Base-by-base conservation (phyloP, 1,140 invertebrate genomes). In the Drosophila bifasciata region DNA sequence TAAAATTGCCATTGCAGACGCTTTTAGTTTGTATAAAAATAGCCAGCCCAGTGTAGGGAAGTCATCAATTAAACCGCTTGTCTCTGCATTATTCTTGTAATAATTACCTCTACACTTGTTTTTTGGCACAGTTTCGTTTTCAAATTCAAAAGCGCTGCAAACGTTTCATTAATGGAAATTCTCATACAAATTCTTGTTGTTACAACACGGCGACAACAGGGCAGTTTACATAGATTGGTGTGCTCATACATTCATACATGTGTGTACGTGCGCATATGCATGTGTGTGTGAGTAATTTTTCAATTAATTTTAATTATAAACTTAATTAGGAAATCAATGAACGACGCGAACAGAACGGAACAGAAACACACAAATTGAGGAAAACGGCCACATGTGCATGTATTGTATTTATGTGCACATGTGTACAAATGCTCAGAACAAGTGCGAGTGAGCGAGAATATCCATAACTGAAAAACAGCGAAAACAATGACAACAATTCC, bases 261-360 rank as follows among this genome's bases (percentile, higher is more conserved):
- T 23, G 43, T 52, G 36, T 13, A 39, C 50, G 40, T 44, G 52
- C 45, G 23, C 41, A 21, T 60, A 40, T 60, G 59, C 49, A 60
- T 76, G 73, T 16, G 39, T 61, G 43, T 78, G 81, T 59, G 68
- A 81, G 85, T 91, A 91, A 91, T 91, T 91, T 91, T 91, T 91
- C 89, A 91, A 91, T 91, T 91, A 90, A 91, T 91, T 91, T 91
- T 91, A 91, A 91, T 91, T 91, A 91, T 91, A 91, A 91, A 91
- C 90, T 91, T 91, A 91, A 91, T 91, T 91, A 91, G 90, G 90
- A 91, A 91, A 91, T 86, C 86, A 90, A 86, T 78, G 85, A 89
- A 85, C 85, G 61, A 69, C 75, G 79, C 67, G 58, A 79, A 79
- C 69, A 58, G 55, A 79, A 79, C 79, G 62, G 68, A 83, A 86